Evolutionary conservation across 1,140 invertebrate genomes (phyloP).

Genomic region (Lordiphosa stackelbergi): DNA sequence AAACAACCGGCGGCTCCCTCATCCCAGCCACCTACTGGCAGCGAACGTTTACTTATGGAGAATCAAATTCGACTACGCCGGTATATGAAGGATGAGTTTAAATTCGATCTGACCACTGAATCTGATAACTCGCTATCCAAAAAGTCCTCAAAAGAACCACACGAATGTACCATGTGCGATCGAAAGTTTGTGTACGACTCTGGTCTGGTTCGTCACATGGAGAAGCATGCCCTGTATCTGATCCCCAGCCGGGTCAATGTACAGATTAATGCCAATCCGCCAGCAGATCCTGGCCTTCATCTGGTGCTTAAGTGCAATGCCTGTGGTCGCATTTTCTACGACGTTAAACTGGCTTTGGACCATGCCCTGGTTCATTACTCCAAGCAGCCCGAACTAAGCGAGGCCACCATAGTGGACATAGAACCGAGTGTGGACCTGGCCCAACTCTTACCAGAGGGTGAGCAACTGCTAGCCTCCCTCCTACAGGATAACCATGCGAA

Average conservation of each 20-base stretch:
- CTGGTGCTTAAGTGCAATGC: constrained; percentile 53
- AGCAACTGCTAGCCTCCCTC: constrained; percentile 1
- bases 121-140: constrained; percentile 21
- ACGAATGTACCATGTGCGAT: constrained; percentile 72
- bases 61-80: constrained; percentile 66
- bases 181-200: constrained; percentile 74
- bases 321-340: constrained; percentile 64
- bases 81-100: constrained; percentile 66
- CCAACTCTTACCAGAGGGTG: constrained; percentile 10
- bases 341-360: constrained; percentile 32
- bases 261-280: constrained; percentile 7
- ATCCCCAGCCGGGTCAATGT: constrained; percentile 37
- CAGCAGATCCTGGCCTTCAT: constrained; percentile 24
- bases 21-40: background rate
- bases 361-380: constrained; percentile 44
- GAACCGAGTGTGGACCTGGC: constrained; percentile 1
- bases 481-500: background rate
- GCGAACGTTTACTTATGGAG: constrained; percentile 51
- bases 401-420: background rate
- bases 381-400: background rate
- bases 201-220: constrained; percentile 69
- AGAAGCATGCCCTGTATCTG: constrained; percentile 68
- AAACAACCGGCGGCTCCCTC: background rate
- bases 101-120: constrained; percentile 51
- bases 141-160: constrained; percentile 39